phyloP scores from a whole-genome alignment of 2,888 invertebrate genomes.

The Oxyteleia sp. region DNA sequence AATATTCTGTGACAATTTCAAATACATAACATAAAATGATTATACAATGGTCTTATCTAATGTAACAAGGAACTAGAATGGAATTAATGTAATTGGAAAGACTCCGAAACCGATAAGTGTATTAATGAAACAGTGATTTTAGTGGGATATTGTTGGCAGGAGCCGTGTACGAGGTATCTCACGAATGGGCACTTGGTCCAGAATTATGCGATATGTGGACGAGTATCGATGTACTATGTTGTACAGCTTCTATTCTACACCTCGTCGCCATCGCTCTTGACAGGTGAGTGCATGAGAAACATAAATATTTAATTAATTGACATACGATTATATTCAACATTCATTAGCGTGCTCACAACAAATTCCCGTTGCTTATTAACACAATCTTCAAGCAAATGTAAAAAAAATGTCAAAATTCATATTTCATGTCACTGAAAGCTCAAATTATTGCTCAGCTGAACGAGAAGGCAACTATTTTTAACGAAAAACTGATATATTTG shows the following conservation, averaged over 20 bases:
- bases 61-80: too few species aligned
- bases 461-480: too few species aligned
- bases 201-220: slow-evolving; percentile 98
- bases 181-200: slow-evolving; percentile 95
- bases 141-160: slow-evolving; percentile 88
- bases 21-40: too few species aligned
- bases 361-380: not conserved
- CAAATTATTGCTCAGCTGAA: too few species aligned
- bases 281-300: slow-evolving; percentile 89
- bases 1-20: too few species aligned
- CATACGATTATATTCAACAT: not conserved
- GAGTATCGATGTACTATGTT: slow-evolving; percentile 96
- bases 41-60: too few species aligned
- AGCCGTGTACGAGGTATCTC: slow-evolving; percentile 93
- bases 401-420: too few species aligned
- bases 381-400: slow-evolving; percentile 2
- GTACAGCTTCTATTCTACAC: slow-evolving; percentile 94
- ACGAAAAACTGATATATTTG: too few species aligned
- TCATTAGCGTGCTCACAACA: not conserved
- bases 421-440: not conserved
- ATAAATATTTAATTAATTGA: slow-evolving; percentile 21
- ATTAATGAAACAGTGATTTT: too few species aligned
- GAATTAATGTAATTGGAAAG: too few species aligned
- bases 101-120: too few species aligned
- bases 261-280: slow-evolving; percentile 94